Evolutionary conservation across 2,888 invertebrate species (phyloP), one percentile per base, ranked within the genome.

Genomic region (Tetragnatha montana): DNA sequence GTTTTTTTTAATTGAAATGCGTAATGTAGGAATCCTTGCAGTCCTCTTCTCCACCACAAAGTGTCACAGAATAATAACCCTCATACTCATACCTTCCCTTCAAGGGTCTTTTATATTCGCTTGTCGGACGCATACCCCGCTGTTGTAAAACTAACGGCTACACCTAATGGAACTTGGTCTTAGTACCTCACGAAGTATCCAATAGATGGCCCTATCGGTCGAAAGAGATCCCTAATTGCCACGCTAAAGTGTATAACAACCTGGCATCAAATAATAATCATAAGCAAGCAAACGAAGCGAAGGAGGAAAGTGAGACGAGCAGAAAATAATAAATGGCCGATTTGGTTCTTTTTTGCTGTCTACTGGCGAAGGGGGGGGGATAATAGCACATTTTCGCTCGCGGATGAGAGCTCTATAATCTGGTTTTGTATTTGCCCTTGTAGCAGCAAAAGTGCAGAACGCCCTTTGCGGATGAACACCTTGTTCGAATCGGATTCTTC

Each of bases 351-450:
- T 60, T 60, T 60, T 60, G 14, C 14, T 17, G n/a, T 22, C 60
- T 51, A n/a, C 51, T 78, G 21, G 68, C 69, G 17, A n/a, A 51
- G 82, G 51, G 73, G 17, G 49, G 51, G 51, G 17, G 75, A 76
- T 88, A 88, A 87, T 82, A 80, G 83, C 83, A 80, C 80, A 69
- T 73, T 80, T 76, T 78, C 51, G 73, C 22, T 49, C 81, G 85
- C n/a, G 71, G 68, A 51, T 68, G 69, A 70, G 68, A 68, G 79
- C 73, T 80, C 80, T 84, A n/a, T 88, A 84, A 88, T 88, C 88
- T 88, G 79, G 83, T 88, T 88, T 88, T 88, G 88, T 88, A 80
- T 88, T 88, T 88, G 88, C 88, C 88, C 88, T 88, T 88, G 88
- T 88, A 84, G 60, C 12, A 74, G 69, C 68, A 69, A 70, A 19